phyloP scores from a whole-genome alignment of 2,888 invertebrate species.

The Drosophila emarginata region DNA sequence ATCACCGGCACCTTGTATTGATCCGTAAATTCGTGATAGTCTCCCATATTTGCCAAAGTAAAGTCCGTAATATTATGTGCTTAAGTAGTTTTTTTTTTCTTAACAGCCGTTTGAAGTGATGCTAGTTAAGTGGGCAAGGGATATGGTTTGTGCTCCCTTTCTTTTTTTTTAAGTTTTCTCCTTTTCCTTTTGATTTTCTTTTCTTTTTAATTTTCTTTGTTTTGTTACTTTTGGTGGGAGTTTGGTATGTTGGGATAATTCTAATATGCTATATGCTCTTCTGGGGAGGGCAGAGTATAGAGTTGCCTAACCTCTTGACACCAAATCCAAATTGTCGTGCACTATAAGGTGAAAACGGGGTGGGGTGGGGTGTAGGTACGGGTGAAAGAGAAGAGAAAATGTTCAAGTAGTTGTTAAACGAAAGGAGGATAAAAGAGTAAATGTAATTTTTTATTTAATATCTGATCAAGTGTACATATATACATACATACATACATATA shows the following conservation, averaged over 20 bases:
- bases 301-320: conserved; percentile 72
- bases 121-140: neutral
- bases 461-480: conserved; percentile 14
- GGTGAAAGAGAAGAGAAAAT: neutral
- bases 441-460: neutral
- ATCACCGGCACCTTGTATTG: conserved; percentile 92
- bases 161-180: conserved; percentile 17
- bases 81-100: conserved; percentile 9
- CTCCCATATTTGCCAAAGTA: conserved; percentile 70
- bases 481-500: conserved; percentile 14
- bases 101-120: conserved; percentile 9
- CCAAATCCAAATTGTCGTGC: conserved; percentile 67
- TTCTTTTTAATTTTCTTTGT: neutral
- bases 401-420: conserved; percentile 3
- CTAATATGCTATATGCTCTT: conserved; percentile 54
- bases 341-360: conserved; percentile 41
- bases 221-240: conserved; percentile 9
- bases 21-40: conserved; percentile 85
- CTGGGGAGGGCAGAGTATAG: conserved; percentile 54
- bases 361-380: neutral
- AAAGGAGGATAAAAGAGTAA: neutral
- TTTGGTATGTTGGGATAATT: neutral
- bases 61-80: neutral
- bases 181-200: conserved; percentile 23
- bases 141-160: conserved; percentile 3